Evolutionary conservation across 2,113 vertebrate species (phyloP).

Genomic region (Elachura formosa): DNA sequence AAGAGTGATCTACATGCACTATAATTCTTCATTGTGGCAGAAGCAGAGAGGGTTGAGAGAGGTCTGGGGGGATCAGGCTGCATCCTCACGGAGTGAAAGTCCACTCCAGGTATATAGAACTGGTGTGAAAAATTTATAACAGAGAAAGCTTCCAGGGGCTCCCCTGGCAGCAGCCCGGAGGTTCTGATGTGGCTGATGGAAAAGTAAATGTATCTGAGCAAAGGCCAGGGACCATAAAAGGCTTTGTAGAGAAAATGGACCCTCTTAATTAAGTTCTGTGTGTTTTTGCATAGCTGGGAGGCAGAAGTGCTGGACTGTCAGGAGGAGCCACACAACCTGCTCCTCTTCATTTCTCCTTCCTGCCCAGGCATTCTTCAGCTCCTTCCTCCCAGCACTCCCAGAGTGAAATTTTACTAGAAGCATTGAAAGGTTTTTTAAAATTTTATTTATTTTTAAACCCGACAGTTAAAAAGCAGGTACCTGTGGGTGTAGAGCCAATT

Average conservation of each 20-base stretch:
- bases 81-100: background rate
- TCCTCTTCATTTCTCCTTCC: background rate
- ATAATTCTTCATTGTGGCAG: background rate
- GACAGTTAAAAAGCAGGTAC: background rate
- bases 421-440: background rate
- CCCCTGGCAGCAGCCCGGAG: background rate
- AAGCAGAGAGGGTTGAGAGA: background rate
- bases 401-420: background rate
- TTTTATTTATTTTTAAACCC: background rate
- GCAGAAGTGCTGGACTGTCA: background rate
- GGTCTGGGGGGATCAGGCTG: slow-evolving; percentile 47
- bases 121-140: slow-evolving; percentile 37
- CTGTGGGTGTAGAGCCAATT: background rate
- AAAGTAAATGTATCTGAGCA: slow-evolving; percentile 38
- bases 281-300: background rate
- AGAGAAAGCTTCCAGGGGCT: slow-evolving; percentile 29
- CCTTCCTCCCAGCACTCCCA: background rate
- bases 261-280: slow-evolving; percentile 25
- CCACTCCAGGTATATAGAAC: slow-evolving; percentile 39
- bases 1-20: background rate
- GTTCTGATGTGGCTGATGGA: slow-evolving; percentile 38
- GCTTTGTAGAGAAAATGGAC: slow-evolving; percentile 22
- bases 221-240: background rate
- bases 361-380: background rate
- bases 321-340: background rate